Base-by-base conservation (phyloP, 2,797 vertebrate species). In the Cichlasoma orientale region DNA sequence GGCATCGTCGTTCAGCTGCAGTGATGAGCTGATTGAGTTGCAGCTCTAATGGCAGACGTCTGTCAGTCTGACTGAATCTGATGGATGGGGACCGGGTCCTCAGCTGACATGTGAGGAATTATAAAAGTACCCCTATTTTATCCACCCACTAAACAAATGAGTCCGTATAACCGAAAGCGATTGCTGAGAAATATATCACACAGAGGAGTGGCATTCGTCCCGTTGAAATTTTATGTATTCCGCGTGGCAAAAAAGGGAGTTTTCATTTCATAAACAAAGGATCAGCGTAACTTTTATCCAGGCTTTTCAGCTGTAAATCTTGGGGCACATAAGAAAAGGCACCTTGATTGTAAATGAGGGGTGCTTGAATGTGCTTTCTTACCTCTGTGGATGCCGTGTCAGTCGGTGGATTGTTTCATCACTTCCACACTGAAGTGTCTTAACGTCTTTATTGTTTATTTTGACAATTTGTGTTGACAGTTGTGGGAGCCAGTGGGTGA, bases 1-100 rank as follows among this genome's bases (percentile, higher is more conserved):
- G 52, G 69, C 70, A 13, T 87, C 87, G 66, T 74, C 36, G 19
- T 81, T 86, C 82, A 77, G 81, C 85, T 85, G 59, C 82, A 75
- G 74, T 74, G 89, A 89, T 66, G 75, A 85, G 82, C 77, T 89
- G 90, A 91, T 91, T 91, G 88, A 88, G 88, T 88, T 82, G 85
- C 76, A 82, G 83, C 79, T 80, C 54, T 19, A 78, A 86, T 90
- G 89, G 88, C 88, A 86, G 91, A 87, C 75, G 85, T 79, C 77
- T 82, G 91, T 92, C 92, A 90, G 80, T 82, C 74, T 80, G 75
- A 13, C 44, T 77, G 78, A 76, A 56, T 78, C 72, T 90, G 87
- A 91, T 70, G 33, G 83, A 91, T 86, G 74, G 50, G 57, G 77
- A 86, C 90, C 56, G 85, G 59, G 77, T 88, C 38, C 71, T 16